A percentile compares a stretch with the other conserved stretches of the same genome.
Conservation (phyloP, 1,140 invertebrate genomes). For the Aphelenchoides fujianensis region DNA sequence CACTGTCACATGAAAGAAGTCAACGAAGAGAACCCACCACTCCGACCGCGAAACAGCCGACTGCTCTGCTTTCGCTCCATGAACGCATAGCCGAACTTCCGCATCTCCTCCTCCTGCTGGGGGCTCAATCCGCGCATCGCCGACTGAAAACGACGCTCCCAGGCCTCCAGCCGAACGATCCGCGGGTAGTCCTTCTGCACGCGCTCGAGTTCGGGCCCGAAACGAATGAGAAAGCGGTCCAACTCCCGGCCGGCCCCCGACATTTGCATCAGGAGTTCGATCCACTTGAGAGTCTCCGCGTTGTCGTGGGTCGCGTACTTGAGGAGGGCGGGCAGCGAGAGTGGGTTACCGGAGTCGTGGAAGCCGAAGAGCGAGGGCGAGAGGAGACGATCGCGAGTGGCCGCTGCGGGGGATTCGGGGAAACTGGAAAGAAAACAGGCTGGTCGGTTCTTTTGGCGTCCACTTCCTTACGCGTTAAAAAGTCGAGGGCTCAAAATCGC, state of each 20-base stretch:
- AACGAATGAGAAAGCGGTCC: neutral
- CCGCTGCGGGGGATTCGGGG: neutral
- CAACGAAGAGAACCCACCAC: neutral
- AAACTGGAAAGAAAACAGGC: conserved; percentile 1
- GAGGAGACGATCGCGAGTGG: neutral
- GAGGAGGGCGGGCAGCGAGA: neutral
- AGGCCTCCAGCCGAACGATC: neutral
- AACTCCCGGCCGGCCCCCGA: neutral
- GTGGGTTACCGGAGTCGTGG: neutral
- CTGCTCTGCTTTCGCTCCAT: neutral
- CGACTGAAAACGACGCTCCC: neutral
- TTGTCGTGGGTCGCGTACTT: neutral
- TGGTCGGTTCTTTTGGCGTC: too few relatives aligned
- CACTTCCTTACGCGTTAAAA: too few relatives aligned
- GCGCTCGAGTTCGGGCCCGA: neutral
- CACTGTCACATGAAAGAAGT: neutral
- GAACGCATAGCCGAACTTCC: neutral
- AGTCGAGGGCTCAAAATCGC: too few relatives aligned
- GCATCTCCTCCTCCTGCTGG: neutral
- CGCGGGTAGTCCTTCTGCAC: neutral
- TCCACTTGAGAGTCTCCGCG: neutral
- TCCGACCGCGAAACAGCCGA: neutral
- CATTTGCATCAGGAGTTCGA: conserved; percentile 5
- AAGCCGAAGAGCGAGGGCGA: neutral
- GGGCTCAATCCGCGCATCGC: neutral